These are phyloP conservation scores for Eristalis pertinax DNA, from an alignment of 2,888 invertebrate genomes.

Conservation along the genomic window DNA sequence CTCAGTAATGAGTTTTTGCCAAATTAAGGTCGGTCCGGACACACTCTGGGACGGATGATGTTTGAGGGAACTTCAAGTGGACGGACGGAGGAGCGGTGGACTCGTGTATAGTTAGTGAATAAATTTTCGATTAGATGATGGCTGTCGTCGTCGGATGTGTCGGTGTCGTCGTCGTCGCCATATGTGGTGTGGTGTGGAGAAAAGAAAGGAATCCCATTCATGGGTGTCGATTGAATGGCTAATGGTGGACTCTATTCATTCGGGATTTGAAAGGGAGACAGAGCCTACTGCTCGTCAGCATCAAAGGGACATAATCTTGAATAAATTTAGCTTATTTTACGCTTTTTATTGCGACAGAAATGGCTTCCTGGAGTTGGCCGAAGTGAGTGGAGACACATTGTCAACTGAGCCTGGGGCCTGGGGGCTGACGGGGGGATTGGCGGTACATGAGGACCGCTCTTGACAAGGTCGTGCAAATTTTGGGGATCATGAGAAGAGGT, in stretches of 20 bases:
- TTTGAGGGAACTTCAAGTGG: not conserved
- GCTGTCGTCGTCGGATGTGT: not conserved
- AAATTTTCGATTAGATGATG: constrained; percentile 6
- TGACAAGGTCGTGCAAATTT: too few species aligned
- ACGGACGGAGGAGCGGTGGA: too few species aligned
- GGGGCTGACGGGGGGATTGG: too few species aligned
- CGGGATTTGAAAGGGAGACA: not conserved
- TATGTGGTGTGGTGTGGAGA: not conserved
- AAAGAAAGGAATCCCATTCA: not conserved
- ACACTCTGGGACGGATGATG: not conserved
- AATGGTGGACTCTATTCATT: not conserved
- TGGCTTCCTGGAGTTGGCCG: not conserved
- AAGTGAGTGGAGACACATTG: not conserved
- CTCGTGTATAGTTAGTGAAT: not conserved
- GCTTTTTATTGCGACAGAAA: not conserved
- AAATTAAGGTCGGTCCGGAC: constrained; percentile 4
- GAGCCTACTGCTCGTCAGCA: not conserved
- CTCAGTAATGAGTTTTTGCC: constrained; percentile 6
- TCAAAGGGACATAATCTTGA: not conserved
- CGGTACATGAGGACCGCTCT: too few species aligned
- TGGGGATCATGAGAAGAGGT: too few species aligned
- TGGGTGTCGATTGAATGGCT: not conserved
- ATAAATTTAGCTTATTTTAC: not conserved
- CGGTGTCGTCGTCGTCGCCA: not conserved
- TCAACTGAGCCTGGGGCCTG: not conserved